Evolutionary conservation across 2,113 vertebrate species (phyloP), one percentile per base, ranked within the genome.

Genomic region (Corythoichthys intestinalis): DNA sequence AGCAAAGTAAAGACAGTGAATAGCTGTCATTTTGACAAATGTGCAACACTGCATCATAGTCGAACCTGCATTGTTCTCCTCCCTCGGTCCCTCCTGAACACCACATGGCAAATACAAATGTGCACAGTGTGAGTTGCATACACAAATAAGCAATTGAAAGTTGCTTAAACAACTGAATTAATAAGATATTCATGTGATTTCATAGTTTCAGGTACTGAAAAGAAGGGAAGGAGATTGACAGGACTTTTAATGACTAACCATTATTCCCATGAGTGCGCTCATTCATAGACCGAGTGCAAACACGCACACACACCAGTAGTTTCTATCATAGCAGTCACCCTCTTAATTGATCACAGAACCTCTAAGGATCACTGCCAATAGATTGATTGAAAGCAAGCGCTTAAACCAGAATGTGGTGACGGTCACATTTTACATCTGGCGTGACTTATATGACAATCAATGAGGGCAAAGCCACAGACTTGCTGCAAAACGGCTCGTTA

Each of bases 161-260:
- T 28, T 66, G 49, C 83, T 82, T 76, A 74, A 72, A 76, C 79
- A 86, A 80, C 82, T 62, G 52, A 65, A 66, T 77, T 80, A 85
- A 88, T 90, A 88, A 88, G 81, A 84, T 77, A 87, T 90, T 88
- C 85, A 89, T 85, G 86, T 87, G 83, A 74, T 74, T 86, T 82
- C 88, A 86, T 89, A 81, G 85, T 83, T 90, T 86, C 86, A 83
- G 80, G 80, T 87, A 80, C 81, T 78, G 78, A 83, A 83, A 79
- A 78, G 73, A 66, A 71, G 69, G n/a, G 79, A 73, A 80, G 64
- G 69, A 87, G 75, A 83, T 57, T 15, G 13, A 74, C 70, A 69
- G 81, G 87, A 89, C 89, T 91, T 85, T 79, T 81, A 89, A 89
- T 82, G 79, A 86, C 83, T 73, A 70, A 35, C 71, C 67, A 75